Percentiles rank a stretch among this genome's conserved stretches.
phyloP scores from a whole-genome alignment of 2,113 vertebrate genomes.

The Anthoscopus minutus region DNA sequence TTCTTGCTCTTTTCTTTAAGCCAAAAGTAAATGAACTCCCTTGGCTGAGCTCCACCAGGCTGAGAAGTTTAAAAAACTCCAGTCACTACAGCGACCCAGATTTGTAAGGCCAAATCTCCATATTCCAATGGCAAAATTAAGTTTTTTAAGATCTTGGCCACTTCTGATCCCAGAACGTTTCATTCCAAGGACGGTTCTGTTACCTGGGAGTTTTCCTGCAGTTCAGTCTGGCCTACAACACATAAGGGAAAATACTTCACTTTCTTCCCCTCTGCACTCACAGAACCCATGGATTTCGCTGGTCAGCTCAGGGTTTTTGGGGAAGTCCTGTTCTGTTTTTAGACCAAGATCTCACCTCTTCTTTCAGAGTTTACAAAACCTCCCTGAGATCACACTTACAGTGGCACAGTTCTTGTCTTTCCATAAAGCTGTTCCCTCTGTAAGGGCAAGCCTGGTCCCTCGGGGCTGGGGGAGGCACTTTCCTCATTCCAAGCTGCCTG shows the following conservation, averaged over 20 bases:
- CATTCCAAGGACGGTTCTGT: background rate
- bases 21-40: conserved; percentile 58
- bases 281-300: background rate
- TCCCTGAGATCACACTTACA: background rate
- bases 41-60: conserved; percentile 39
- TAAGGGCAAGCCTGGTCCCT: background rate
- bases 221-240: background rate
- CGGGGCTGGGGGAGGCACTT: background rate
- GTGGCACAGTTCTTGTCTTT: background rate
- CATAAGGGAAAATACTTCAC: accelerated
- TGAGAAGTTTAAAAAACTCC: conserved; percentile 51
- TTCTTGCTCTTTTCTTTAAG: conserved; percentile 54
- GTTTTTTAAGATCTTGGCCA: background rate
- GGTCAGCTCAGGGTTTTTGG: background rate
- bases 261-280: background rate
- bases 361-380: background rate
- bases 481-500: background rate
- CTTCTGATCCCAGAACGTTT: background rate
- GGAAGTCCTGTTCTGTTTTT: background rate
- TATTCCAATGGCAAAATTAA: background rate
- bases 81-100: conserved; percentile 36
- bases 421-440: background rate
- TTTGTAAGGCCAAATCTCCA: background rate
- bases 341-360: accelerated
- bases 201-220: background rate